Evolutionary conservation across 1,140 invertebrate genomes (phyloP).

Genomic region (Cecropterus lyciades): DNA sequence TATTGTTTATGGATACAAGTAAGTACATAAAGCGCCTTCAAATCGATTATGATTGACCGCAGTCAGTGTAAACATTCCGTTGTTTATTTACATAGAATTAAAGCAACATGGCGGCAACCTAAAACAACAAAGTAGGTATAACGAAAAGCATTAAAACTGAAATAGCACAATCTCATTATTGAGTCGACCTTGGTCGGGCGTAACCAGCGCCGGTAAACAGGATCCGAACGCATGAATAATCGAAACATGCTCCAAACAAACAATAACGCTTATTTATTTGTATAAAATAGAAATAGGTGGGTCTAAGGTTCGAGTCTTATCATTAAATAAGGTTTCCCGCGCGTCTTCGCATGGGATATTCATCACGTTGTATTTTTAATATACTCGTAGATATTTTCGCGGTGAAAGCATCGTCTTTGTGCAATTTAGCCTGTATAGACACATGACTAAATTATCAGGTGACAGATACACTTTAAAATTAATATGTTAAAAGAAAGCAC

Average conservation of each 20-base stretch:
- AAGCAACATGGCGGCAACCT: neutral
- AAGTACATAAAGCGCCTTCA: too few relatives aligned
- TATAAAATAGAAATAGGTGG: neutral
- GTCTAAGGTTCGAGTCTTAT: neutral
- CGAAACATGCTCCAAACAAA: slow-evolving; percentile 6
- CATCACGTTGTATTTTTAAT: too few relatives aligned
- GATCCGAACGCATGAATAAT: slow-evolving; percentile 20
- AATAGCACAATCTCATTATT: slow-evolving; percentile 6
- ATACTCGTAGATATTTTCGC: too few relatives aligned
- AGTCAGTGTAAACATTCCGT: neutral
- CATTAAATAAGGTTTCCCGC: too few relatives aligned
- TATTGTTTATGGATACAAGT: too few relatives aligned
- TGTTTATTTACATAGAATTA: neutral
- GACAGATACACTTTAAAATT: too few relatives aligned
- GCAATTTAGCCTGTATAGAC: too few relatives aligned
- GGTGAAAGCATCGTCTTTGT: too few relatives aligned
- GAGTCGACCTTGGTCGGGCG: slow-evolving; percentile 8
- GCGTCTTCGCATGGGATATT: too few relatives aligned
- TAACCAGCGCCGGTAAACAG: slow-evolving; percentile 9
- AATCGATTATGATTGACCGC: too few relatives aligned
- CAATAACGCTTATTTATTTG: slow-evolving; percentile 8
- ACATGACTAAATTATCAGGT: too few relatives aligned
- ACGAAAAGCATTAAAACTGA: neutral
- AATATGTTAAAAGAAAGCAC: too few relatives aligned
- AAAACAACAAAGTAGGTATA: neutral